phyloP scores from a whole-genome alignment of 2,113 vertebrate species.

The Tupaia chinensis region DNA sequence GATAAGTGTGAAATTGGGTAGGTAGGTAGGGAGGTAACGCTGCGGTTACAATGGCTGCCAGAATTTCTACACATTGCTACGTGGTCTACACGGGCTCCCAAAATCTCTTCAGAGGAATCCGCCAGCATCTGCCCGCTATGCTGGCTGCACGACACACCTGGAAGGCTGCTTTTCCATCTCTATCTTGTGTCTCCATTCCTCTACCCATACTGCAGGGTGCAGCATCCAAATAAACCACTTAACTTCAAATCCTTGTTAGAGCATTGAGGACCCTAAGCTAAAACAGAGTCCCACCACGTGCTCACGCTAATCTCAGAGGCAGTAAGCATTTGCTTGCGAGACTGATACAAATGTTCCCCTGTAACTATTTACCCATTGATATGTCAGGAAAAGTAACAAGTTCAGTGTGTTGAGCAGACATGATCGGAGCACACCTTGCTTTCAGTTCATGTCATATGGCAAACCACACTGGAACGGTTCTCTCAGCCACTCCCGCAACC shows the following conservation, averaged over 20 bases:
- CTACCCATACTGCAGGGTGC: background rate
- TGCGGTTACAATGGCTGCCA: fast-evolving
- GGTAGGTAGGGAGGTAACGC: fast-evolving
- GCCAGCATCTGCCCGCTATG: background rate
- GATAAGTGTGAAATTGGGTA: background rate
- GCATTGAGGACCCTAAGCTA: background rate
- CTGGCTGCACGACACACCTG: fast-evolving
- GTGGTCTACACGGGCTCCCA: fast-evolving
- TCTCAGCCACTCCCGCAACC: background rate
- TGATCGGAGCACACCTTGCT: background rate
- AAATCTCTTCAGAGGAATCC: background rate
- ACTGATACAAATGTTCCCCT: background rate
- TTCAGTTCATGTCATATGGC: background rate
- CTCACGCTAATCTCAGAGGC: background rate
- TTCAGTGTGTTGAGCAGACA: background rate
- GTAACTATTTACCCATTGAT: background rate
- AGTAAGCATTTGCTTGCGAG: background rate
- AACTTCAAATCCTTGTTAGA: background rate
- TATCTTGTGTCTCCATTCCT: background rate
- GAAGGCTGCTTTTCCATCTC: background rate
- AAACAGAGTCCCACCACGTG: background rate
- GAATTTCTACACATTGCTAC: background rate
- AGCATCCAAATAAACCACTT: background rate
- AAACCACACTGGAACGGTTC: background rate
- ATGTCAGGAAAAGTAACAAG: background rate